Conservation (phyloP, 2,888 invertebrate species). For the Trachelus stipa region DNA sequence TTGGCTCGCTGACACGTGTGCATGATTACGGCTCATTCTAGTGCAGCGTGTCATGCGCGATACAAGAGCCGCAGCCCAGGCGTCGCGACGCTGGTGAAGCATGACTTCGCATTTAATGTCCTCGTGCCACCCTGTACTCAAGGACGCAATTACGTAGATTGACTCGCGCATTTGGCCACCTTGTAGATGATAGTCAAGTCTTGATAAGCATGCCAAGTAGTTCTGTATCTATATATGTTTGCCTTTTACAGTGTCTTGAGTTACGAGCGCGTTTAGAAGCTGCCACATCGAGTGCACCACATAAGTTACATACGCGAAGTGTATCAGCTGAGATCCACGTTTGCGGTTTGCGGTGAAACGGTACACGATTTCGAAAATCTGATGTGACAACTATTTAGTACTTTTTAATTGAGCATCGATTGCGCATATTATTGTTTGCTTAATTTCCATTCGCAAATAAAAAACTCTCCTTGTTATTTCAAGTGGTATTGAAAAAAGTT, state of each 20-base stretch:
- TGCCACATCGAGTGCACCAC: background rate
- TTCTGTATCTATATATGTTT: conserved; percentile 9
- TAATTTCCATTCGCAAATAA: too few species aligned
- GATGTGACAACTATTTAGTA: too few species aligned
- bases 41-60: conserved; percentile 1
- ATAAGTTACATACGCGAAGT: background rate
- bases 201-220: conserved; percentile 33
- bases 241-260: background rate
- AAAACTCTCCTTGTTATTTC: too few species aligned
- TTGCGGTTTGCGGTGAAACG: too few species aligned
- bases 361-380: too few species aligned
- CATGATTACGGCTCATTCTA: conserved; percentile 24
- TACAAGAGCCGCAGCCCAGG: too few species aligned
- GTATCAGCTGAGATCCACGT: too few species aligned
- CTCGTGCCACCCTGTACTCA: conserved; percentile 1
- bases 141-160: conserved; percentile 28
- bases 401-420: too few species aligned
- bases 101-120: conserved; percentile 1
- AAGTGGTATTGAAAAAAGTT: too few species aligned
- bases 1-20: conserved; percentile 11
- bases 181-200: conserved; percentile 22
- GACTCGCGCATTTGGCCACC: conserved; percentile 25
- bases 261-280: background rate
- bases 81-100: conserved; percentile 9
- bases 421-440: too few species aligned